Evolutionary conservation across 2,113 vertebrate genomes (phyloP), one percentile per base, ranked within the genome.

Genomic region (Hippocampus zosterae): DNA sequence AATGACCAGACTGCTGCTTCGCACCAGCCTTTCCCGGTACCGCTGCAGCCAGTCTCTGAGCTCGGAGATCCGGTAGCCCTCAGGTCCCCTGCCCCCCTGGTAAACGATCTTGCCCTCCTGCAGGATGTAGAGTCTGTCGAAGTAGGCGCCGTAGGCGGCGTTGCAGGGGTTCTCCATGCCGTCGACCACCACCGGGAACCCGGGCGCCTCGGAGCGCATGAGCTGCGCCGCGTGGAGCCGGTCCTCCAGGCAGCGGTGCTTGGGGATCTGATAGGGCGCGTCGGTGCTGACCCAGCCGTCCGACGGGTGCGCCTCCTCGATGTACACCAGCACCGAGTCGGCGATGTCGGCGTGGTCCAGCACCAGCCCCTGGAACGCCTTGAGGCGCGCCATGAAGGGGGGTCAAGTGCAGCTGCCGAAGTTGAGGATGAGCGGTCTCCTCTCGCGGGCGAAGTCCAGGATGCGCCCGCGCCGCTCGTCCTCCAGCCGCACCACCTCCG

Each of bases 381-480:
- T 91, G 81, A 99, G 94, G 61, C 97, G 96, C 87, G 94, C 95
- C 96, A 98, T 97, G 90, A 98, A 99, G 68, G 97, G 97, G 1
- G 97, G 97, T 99, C 97, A 99, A 93, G 96, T 98, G 93, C 96
- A 98, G 90, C 97, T 99, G 70, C 97, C 96, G 80, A 99, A 98
- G 87, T 97, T 98, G 78, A 99, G 93, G 80, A 99, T 92, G 79
- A 99, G 94, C 48, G 97, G 96, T 86, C 97, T 91, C 75, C 85
- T 85, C 46, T 92, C 94, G 13, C 90, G 92, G 5, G 92, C 95
- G 76, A 92, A 98, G 76, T 98, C 96, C 10, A 99, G 92, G 85
- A 98, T 93, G 69, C 87, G 92, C 76, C 88, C 81, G 77, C 81
- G 88, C 85, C 85, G 88, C 82, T 91, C 91, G 59, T 94, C 93